Conservation (phyloP, 2,113 vertebrate genomes). For the Oceanites oceanicus region DNA sequence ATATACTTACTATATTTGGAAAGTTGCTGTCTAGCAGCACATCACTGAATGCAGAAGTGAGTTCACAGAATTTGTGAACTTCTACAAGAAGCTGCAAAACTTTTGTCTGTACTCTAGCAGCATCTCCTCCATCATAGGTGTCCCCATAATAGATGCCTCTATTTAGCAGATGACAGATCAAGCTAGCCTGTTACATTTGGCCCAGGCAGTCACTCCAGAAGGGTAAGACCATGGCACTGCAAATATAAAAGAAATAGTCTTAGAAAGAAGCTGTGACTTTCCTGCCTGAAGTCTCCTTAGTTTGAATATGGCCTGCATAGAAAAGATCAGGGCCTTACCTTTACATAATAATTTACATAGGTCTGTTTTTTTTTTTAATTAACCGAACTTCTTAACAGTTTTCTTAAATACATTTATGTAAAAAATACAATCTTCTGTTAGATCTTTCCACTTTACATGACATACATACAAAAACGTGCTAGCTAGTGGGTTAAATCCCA, state of each 20-base stretch:
- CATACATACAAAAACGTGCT: rapidly evolving
- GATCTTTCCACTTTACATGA: neutral
- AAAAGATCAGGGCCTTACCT: neutral
- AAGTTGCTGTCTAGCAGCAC: neutral
- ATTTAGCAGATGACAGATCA: neutral
- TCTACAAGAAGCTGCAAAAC: neutral
- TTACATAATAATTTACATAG: neutral
- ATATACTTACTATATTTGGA: neutral
- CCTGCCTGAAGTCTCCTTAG: neutral
- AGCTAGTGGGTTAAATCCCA: neutral
- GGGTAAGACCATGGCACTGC: neutral
- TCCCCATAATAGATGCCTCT: neutral
- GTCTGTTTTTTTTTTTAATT: neutral
- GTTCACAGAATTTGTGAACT: neutral
- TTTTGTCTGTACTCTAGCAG: neutral
- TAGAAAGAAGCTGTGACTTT: neutral
- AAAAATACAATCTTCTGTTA: neutral
- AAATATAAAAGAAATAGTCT: neutral
- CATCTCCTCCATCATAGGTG: neutral
- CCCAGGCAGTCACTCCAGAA: neutral
- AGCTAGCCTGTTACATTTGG: neutral
- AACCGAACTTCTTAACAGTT: neutral
- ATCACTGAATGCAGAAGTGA: neutral
- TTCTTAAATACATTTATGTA: neutral
- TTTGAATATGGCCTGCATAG: neutral